Evolutionary conservation across 2,888 invertebrate genomes (phyloP), one percentile per base, ranked within the genome.

Genomic region (Agrenia bidenticulata): DNA sequence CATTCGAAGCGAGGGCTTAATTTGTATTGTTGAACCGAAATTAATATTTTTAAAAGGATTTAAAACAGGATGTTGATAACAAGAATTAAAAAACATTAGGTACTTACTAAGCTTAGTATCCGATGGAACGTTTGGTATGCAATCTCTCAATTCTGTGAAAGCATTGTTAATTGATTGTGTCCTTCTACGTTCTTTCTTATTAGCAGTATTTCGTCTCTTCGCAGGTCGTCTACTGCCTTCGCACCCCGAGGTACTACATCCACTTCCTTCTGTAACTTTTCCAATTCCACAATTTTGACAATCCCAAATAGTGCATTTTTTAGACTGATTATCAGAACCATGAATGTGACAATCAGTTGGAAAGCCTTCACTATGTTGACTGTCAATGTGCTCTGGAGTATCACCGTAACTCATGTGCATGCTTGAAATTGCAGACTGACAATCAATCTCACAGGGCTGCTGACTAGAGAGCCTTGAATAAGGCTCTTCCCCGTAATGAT

Each of bases 141-240:
- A 92, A 72, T 94, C 94, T 15, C 96, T 82, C 0, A 97, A 83
- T 77, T 93, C 92, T 0, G 93, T 89, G 79, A 96, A 97, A 0
- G 96, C 96, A 58, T 91, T 93, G 81, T 97, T 97, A 72, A 97
- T 97, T 75, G 92, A 93, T 79, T 92, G 90, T 0, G 96, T 97
- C 59, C 96, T 83, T 72, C 94, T 81, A 11, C 96, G 81, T 79
- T 97, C 96, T 79, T 97, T 97, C 81, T 94, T 94, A 80, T 96
- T 96, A 19, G 95, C 95, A 1, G 94, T 94, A 70, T 88, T 90
- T 63, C 55, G 55, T 55, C 55, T 55, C 32, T 55, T 55, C 2
- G 37, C 55, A 15, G 55, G 55, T 2, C 55, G 55, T 32, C 32
- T 4, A 19, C 17, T 21, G 23, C 55, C 55, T 26, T 55, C 55